Conservation (phyloP, 2,888 invertebrate species). For the Clivina fossor region DNA sequence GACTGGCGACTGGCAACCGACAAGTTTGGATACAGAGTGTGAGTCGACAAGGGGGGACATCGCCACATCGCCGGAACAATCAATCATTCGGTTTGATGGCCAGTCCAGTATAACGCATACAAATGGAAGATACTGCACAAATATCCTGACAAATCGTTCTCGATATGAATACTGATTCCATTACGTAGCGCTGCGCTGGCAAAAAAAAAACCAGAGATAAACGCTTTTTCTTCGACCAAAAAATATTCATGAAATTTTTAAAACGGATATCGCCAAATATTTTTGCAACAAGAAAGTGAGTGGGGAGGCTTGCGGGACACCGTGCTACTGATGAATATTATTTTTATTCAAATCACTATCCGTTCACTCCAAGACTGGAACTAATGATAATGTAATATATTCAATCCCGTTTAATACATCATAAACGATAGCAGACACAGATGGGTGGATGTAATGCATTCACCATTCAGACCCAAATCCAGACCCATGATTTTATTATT, state of each 20-base stretch:
- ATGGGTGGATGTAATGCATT: too few species aligned
- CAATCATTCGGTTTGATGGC: conserved; percentile 42
- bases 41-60: conserved; percentile 45
- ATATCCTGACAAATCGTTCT: conserved; percentile 55
- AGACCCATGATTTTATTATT: too few species aligned
- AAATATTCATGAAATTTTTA: conserved; percentile 29
- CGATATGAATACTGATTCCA: conserved; percentile 52
- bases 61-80: conserved; percentile 50
- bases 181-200: conserved; percentile 42
- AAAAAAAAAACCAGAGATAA: conserved; percentile 35
- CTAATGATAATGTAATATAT: conserved; percentile 1
- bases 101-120: conserved; percentile 43
- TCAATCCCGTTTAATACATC: conserved; percentile 3
- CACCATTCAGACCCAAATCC: too few species aligned
- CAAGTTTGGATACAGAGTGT: not conserved
- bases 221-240: conserved; percentile 37
- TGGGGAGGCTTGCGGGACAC: too few species aligned
- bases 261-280: conserved; percentile 17
- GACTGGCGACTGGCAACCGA: conserved; percentile 9
- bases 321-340: too few species aligned
- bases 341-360: conserved; percentile 2
- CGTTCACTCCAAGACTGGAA: not conserved
- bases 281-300: conserved; percentile 5
- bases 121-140: conserved; percentile 47
- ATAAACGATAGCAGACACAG: conserved; percentile 1